Evolutionary conservation across 2,797 vertebrate species (phyloP).

Genomic region (Bradypodion ventrale): DNA sequence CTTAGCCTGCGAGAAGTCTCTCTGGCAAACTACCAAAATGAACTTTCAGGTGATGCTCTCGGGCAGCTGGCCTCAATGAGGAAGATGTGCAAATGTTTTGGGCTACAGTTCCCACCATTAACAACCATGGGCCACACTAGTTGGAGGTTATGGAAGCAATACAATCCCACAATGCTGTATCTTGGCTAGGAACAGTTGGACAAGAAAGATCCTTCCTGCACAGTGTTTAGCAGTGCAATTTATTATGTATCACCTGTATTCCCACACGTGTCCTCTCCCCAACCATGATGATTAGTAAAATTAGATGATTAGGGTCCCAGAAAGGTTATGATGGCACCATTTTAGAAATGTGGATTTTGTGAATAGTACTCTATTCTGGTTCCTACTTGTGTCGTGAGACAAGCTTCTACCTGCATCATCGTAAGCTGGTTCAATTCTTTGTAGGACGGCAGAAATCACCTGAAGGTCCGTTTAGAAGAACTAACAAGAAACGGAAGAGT

Average conservation of each 20-base stretch:
- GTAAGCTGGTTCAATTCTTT: neutral
- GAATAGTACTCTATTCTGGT: neutral
- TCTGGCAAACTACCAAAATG: neutral
- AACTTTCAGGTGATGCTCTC: neutral
- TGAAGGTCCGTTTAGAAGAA: slow-evolving; percentile 65
- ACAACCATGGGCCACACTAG: neutral
- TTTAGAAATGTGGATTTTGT: neutral
- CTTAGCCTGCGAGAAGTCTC: neutral
- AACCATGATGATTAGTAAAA: neutral
- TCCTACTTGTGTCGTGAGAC: no score
- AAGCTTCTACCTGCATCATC: neutral
- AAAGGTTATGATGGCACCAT: neutral
- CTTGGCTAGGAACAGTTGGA: neutral
- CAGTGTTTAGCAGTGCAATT: neutral
- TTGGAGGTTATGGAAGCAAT: neutral
- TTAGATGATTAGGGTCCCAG: neutral
- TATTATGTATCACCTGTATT: neutral
- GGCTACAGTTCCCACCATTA: neutral
- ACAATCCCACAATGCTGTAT: neutral
- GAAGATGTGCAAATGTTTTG: neutral
- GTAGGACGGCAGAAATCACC: slow-evolving; percentile 43
- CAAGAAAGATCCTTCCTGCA: no score
- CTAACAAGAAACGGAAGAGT: neutral
- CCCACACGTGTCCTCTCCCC: neutral
- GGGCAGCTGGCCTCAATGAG: neutral